Conservation (phyloP, 2,797 vertebrate species). For the Kryptolebias ocellatus region DNA sequence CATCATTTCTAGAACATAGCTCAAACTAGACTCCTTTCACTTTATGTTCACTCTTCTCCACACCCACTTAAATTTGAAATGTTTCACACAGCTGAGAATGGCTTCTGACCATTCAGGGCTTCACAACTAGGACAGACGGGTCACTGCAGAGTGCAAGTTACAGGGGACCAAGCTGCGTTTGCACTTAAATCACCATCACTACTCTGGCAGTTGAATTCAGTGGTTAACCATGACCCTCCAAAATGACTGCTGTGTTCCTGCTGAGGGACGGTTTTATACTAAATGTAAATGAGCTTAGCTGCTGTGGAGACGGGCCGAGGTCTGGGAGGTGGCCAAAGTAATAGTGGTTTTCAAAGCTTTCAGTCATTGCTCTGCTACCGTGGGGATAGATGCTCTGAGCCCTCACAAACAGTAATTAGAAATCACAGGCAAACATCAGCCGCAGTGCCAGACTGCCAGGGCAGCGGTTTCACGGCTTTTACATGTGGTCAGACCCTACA, state of each 20-base stretch:
- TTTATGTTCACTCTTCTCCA: constrained; percentile 11
- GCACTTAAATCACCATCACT: constrained; percentile 51
- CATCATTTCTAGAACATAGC: constrained; percentile 14
- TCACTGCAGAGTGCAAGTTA: constrained; percentile 45
- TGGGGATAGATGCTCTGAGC: constrained; percentile 33
- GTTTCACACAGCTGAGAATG: constrained; percentile 20
- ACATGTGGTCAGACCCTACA: constrained; percentile 36
- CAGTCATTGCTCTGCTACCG: constrained; percentile 53
- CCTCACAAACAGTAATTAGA: constrained; percentile 63
- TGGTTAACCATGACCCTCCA: constrained; percentile 66
- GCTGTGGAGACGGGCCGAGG: constrained; percentile 60
- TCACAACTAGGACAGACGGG: constrained; percentile 53
- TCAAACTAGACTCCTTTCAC: constrained; percentile 15
- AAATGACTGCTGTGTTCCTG: constrained; percentile 51
- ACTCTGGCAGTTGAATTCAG: constrained; percentile 51
- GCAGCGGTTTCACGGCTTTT: constrained; percentile 55
- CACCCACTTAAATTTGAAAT: constrained; percentile 19
- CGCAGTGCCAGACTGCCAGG: constrained; percentile 29
- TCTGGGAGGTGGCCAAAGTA: constrained; percentile 68
- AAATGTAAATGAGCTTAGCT: constrained; percentile 66
- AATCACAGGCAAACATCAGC: constrained; percentile 53
- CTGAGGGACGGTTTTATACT: constrained; percentile 58
- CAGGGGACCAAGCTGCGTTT: constrained; percentile 48
- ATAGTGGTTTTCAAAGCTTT: constrained; percentile 62
- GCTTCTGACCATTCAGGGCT: constrained; percentile 15